phyloP scores from a whole-genome alignment of 2,888 invertebrate genomes.

The Rhamnusium bicolor region DNA sequence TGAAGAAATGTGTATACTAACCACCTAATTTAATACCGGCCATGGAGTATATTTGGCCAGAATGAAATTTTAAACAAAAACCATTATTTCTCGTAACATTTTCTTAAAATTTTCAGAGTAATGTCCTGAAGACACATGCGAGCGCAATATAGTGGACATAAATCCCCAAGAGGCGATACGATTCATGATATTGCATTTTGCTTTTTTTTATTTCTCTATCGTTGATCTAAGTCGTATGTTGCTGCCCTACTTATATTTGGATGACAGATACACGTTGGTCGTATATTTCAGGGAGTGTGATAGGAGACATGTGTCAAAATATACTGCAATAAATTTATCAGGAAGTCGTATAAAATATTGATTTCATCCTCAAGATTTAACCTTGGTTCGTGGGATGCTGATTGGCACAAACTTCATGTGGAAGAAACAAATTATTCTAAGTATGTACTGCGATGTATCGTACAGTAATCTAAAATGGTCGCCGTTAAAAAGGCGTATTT shows the following conservation, averaged over 20 bases:
- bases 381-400: not conserved
- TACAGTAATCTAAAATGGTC: no score
- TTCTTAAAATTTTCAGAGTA: conserved; percentile 14
- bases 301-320: conserved; percentile 33
- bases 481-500: no score
- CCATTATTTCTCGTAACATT: not conserved
- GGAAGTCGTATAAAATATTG: conserved; percentile 28
- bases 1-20: no score
- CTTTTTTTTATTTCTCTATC: not conserved
- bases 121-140: not conserved
- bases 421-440: no score
- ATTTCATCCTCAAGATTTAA: not conserved
- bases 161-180: conserved; percentile 14
- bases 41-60: not conserved
- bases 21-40: no score
- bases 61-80: not conserved
- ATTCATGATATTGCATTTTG: conserved; percentile 26
- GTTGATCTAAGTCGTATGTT: conserved; percentile 5
- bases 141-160: conserved; percentile 25
- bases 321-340: conserved; percentile 35
- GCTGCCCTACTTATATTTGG: conserved; percentile 8
- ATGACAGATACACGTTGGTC: conserved; percentile 31
- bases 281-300: conserved; percentile 17
- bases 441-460: no score
- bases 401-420: not conserved